Evolutionary conservation across 2,888 invertebrate species (phyloP), one percentile per base, ranked within the genome.

Genomic region (Calliphora vomitoria): DNA sequence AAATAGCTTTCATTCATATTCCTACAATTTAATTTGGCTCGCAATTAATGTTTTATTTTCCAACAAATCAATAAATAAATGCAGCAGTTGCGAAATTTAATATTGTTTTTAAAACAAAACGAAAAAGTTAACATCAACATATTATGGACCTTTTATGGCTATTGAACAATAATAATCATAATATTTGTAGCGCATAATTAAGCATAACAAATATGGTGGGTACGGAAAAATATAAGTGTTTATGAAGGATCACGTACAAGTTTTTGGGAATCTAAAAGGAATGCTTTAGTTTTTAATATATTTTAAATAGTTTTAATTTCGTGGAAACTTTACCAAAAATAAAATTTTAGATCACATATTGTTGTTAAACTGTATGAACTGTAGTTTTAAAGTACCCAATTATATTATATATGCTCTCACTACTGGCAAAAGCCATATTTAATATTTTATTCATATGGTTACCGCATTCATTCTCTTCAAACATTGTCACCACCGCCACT

Each of bases 101-200:
- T 38, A 38, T 1, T 25, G 3, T 8, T 31, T 20, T 20, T 13
- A 20, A 11, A 64, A 64, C 13, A 10, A 20, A 44, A 20, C 11
- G 25, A 68, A 50, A 68, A 68, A 68, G 10, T 53, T 55, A 10
- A 2, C 20, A 55, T 20, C 10, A 20, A 44, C 44, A 44, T 20
- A 44, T 53, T 53, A 75, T 47, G 44, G 13, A 13, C 18, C 8
- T 38, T 38, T 75, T 75, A 35, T 38, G 25, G 38, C 31, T 20
- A 20, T 75, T 18, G 20, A 68, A 68, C 6, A 47, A 10, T 38
- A 50, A 75, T 75, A 82, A 75, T 82, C 66, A 25, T 68, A 31
- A 75, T 60, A 82, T 76, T 38, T 82, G 47, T 78, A 64, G 62
- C 18, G 62, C 53, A 62, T 78, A 83, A 71, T 83, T 78, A 78